Evolutionary conservation across 92 coral and sea anemone genomes (phyloP), one percentile per base, ranked within the genome.

Genomic region (Montipora capitata): DNA sequence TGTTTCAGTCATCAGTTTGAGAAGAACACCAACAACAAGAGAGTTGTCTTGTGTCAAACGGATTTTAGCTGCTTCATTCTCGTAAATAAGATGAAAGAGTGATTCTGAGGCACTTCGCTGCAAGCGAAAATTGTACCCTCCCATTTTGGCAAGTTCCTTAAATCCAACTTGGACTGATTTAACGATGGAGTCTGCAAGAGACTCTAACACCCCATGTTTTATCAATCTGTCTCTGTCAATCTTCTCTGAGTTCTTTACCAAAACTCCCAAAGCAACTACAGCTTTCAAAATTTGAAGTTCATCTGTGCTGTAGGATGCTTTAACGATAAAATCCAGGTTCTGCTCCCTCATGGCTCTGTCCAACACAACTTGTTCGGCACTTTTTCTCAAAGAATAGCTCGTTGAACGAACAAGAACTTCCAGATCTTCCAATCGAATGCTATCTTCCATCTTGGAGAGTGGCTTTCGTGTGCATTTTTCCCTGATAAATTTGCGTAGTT

Each of bases 241-340:
- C 67, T 66, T 88, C 35, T 94, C 98, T 2, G 91, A 72, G 49
- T 90, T 92, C 78, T 94, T 98, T 54, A 91, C 92, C 15, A 98
- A 79, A n/a, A 93, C 83, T 7, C 94, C 96, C 15, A 98, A 71
- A 7, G 93, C 99, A 42, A 93, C 92, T 12, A 92, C 90, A 2
- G 96, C 98, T 79, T 98, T 98, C 89, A 98, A 87, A 2, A 98
- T 93, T 70, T 91, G 91, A 13, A 84, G 69, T 48, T 96, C 98
- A 18, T 98, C 92, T 8, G 68, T 78, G 69, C 93, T 79, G 79
- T 71, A 92, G 63, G 96, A 98, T 40, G 96, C 88, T 9, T 81
- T 80, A 17, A 93, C 84, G 35, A 98, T 91, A 57, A 91, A 98
- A 27, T 89, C 90, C n/a, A 98, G 78, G 61, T 95, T 88, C 13